A percentile compares a stretch with the other conserved stretches of the same genome.
phyloP scores from a whole-genome alignment of 2,797 vertebrate species.

The Molossus molossus region DNA sequence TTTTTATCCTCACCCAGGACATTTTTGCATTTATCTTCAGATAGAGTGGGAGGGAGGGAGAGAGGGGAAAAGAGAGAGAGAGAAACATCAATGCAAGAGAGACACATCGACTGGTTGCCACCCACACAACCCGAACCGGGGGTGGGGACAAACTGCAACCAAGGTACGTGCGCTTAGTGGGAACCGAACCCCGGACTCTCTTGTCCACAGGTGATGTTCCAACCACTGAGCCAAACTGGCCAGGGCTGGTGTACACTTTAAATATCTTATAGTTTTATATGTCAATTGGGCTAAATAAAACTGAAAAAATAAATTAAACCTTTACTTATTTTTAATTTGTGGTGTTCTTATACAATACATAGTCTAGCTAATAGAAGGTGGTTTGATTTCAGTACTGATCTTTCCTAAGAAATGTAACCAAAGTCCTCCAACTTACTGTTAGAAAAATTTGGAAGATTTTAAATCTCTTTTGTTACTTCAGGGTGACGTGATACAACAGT shows the following conservation, averaged over 20 bases:
- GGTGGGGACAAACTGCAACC: no score
- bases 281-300: background rate
- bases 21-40: no score
- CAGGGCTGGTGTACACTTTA: background rate
- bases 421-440: background rate
- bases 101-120: no score
- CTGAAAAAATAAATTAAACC: background rate
- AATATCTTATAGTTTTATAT: background rate
- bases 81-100: no score
- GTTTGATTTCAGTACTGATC: background rate
- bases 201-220: no score
- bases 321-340: background rate
- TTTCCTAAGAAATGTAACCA: constrained; percentile 16
- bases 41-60: no score
- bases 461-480: constrained; percentile 31
- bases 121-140: no score
- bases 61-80: no score
- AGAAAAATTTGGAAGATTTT: constrained; percentile 5
- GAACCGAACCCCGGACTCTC: no score
- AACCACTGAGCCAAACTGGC: no score
- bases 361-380: background rate
- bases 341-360: background rate
- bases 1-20: no score
- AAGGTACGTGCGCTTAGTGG: no score
- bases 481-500: background rate